Conservation (phyloP, 2,888 invertebrate genomes). For the Hydrotaea diabolus region DNA sequence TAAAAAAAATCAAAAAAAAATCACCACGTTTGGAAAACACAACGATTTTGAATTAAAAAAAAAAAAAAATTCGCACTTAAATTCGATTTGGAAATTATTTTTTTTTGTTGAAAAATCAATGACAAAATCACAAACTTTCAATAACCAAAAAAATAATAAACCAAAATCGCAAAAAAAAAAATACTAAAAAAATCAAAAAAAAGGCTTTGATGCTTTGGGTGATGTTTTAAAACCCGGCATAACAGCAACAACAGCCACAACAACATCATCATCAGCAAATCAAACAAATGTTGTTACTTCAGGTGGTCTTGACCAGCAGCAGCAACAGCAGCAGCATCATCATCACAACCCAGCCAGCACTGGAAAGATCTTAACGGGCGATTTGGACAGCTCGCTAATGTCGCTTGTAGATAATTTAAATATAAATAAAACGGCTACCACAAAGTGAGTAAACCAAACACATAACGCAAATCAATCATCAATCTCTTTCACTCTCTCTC, state of each 20-base stretch:
- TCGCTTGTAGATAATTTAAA: constrained; percentile 95
- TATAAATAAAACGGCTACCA: constrained; percentile 87
- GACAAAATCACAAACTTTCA: constrained; percentile 30
- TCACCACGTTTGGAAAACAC: constrained; percentile 54
- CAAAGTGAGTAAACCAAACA: constrained; percentile 84
- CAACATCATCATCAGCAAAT: constrained; percentile 70
- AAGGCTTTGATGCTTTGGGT: constrained; percentile 88
- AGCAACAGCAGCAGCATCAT: constrained; percentile 78
- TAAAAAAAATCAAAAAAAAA: constrained; percentile 34
- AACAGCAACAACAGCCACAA: constrained; percentile 69
- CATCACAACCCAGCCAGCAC: constrained; percentile 80
- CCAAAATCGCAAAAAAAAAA: constrained; percentile 59
- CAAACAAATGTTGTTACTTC: constrained; percentile 79
- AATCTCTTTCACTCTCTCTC: neutral
- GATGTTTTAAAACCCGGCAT: constrained; percentile 85
- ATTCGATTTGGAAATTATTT: constrained; percentile 11
- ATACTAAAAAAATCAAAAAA: constrained; percentile 63
- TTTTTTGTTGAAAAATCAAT: constrained; percentile 17
- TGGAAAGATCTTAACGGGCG: constrained; percentile 92
- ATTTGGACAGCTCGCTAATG: constrained; percentile 96
- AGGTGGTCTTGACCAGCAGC: constrained; percentile 75
- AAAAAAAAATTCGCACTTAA: constrained; percentile 25
- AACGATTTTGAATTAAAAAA: constrained; percentile 7
- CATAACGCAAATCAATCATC: neutral
- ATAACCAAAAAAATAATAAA: neutral